phyloP scores from a whole-genome alignment of 1,140 invertebrate genomes.

The Tetramorium simillimum region DNA sequence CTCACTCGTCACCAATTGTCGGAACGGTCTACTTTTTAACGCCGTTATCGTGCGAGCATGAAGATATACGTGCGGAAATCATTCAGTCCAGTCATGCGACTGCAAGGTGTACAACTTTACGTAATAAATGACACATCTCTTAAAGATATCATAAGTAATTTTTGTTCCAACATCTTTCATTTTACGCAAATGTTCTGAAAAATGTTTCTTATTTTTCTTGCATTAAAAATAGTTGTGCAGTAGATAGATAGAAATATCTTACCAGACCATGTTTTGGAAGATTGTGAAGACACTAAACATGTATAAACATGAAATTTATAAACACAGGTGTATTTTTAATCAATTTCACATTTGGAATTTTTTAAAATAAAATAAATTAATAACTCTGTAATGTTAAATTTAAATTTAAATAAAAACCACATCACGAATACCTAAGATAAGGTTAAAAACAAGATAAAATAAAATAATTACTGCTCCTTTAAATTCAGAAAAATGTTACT shows the following conservation, averaged over 20 bases:
- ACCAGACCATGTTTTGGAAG: neutral
- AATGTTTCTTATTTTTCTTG: neutral
- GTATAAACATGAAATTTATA: neutral
- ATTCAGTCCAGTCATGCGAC: neutral
- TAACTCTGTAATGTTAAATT: neutral
- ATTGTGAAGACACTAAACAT: neutral
- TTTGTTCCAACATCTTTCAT: neutral
- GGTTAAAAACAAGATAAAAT: neutral
- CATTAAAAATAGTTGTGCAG: neutral
- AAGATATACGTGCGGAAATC: slow-evolving; percentile 8
- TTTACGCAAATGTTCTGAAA: neutral
- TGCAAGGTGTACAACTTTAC: neutral
- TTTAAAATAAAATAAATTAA: neutral
- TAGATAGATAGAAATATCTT: slow-evolving; percentile 1
- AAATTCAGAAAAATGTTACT: slow-evolving; percentile 15
- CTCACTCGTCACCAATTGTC: slow-evolving; percentile 56
- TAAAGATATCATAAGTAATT: neutral
- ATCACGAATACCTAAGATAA: neutral
- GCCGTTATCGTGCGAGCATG: neutral
- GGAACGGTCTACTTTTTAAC: slow-evolving; percentile 1
- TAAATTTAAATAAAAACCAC: neutral
- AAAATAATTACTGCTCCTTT: neutral
- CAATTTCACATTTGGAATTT: neutral
- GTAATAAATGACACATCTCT: neutral
- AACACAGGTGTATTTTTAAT: neutral